Conservation (phyloP, 1,140 invertebrate species). For the Conus betulinus region DNA sequence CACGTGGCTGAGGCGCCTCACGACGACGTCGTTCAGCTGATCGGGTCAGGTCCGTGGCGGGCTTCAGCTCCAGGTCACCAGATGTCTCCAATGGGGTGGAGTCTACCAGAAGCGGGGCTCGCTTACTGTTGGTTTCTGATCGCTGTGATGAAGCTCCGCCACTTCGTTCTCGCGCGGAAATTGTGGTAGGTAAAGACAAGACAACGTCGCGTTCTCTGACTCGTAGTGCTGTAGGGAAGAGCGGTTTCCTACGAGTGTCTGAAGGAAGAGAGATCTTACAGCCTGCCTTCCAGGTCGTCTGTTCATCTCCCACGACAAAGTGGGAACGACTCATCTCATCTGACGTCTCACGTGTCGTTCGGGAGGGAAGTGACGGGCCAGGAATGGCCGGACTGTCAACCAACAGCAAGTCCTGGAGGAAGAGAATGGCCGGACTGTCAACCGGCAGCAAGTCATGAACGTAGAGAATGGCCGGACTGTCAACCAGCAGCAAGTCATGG, state of each 20-base stretch:
- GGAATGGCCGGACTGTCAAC: too few relatives aligned
- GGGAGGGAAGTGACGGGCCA: too few relatives aligned
- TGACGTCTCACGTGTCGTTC: background rate
- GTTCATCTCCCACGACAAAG: background rate
- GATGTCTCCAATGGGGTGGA: too few relatives aligned
- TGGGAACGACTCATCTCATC: background rate
- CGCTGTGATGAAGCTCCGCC: too few relatives aligned
- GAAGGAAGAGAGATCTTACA: background rate
- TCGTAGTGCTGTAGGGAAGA: background rate
- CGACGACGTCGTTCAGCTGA: background rate
- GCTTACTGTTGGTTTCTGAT: too few relatives aligned
- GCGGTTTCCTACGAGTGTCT: background rate
- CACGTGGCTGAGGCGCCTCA: background rate
- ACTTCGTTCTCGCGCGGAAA: background rate
- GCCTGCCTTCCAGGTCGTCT: background rate
- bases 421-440: too few relatives aligned
- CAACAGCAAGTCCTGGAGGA: too few relatives aligned
- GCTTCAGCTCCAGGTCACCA: background rate
- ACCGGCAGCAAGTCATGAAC: too few relatives aligned
- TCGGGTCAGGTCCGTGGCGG: background rate
- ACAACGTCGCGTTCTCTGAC: background rate
- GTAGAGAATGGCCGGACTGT: too few relatives aligned
- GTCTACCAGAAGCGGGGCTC: too few relatives aligned
- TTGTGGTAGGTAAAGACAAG: background rate
- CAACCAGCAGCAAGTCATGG: too few relatives aligned